A percentile compares a stretch with the other conserved stretches of the same genome.
phyloP scores from a whole-genome alignment of 2,888 invertebrate species.

The Hypselothyrea guttata region DNA sequence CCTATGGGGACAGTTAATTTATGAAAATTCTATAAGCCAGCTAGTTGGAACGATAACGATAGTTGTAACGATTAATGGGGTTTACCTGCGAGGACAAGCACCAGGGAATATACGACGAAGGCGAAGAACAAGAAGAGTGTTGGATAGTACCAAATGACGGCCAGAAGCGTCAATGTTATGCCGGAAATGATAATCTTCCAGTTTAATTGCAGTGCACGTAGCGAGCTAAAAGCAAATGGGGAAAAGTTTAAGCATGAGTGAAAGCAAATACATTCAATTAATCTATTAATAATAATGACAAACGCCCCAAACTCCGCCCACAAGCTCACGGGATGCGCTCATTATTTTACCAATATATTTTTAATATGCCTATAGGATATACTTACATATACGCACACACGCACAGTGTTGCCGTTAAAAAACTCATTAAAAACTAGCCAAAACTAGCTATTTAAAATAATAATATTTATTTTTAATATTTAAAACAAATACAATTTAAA shows the following conservation, averaged over 20 bases:
- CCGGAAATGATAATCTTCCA: constrained; percentile 79
- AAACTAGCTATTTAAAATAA: too few relatives aligned
- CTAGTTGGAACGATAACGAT: too few relatives aligned
- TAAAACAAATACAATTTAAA: too few relatives aligned
- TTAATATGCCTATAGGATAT: constrained; percentile 18
- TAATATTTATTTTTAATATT: too few relatives aligned
- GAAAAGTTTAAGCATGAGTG: not conserved
- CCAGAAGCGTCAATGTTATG: constrained; percentile 73
- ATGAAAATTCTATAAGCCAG: too few relatives aligned
- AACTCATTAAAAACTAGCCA: too few relatives aligned
- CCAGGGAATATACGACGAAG: constrained; percentile 80
- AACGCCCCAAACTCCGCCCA: not conserved
- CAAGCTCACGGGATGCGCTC: not conserved
- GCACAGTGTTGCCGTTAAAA: too few relatives aligned
- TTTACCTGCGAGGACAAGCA: constrained; percentile 80
- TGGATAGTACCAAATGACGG: constrained; percentile 82
- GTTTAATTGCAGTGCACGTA: constrained; percentile 78
- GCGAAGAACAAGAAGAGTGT: constrained; percentile 81
- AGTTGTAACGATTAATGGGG: not conserved
- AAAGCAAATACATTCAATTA: constrained; percentile 12
- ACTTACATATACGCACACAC: constrained; percentile 11
- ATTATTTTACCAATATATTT: constrained; percentile 18
- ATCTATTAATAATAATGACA: constrained; percentile 49
- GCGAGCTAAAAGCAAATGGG: constrained; percentile 36
- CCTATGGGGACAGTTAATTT: too few relatives aligned